A percentile compares a stretch with the other conserved stretches of the same genome.
These are phyloP conservation scores for Cephalopholis sonnerati DNA, from an alignment of 2,113 vertebrate genomes.

Conservation along the genomic window DNA sequence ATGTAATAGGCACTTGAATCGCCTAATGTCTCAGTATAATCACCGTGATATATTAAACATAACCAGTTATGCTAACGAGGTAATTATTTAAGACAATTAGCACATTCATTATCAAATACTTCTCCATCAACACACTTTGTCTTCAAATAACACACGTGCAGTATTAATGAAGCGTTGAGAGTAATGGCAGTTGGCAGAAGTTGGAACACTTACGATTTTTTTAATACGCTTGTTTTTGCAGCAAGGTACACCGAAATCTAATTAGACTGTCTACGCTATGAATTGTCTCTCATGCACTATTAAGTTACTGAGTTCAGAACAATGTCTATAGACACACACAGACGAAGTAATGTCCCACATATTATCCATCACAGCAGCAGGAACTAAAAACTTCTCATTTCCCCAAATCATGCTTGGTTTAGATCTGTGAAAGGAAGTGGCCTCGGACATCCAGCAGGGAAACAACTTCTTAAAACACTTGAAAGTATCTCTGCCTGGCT, in stretches of 20 bases:
- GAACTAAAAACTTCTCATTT: not conserved
- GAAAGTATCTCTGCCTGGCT: conserved; percentile 7
- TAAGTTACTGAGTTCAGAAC: not conserved
- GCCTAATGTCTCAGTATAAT: conserved; percentile 19
- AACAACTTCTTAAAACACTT: conserved; percentile 21
- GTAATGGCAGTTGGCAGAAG: conserved; percentile 13
- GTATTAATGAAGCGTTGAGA: conserved; percentile 18
- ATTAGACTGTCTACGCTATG: conserved; percentile 28
- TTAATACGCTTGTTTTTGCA: not conserved
- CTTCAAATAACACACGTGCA: conserved; percentile 15
- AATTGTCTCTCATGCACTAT: not conserved
- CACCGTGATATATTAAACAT: conserved; percentile 28
- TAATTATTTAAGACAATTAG: conserved; percentile 42
- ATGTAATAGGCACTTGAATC: conserved; percentile 30
- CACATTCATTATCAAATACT: conserved; percentile 32
- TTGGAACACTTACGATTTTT: conserved; percentile 11
- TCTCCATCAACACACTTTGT: conserved; percentile 6
- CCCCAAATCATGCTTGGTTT: not conserved
- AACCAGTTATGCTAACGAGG: conserved; percentile 16
- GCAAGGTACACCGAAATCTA: conserved; percentile 11
- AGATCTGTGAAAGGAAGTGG: conserved; percentile 47
- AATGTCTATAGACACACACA: not conserved
- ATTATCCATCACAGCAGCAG: not conserved
- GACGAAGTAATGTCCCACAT: not conserved
- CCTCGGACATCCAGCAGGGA: not conserved